phyloP scores from a whole-genome alignment of 2,888 invertebrate genomes.

The Eristalis pertinax region DNA sequence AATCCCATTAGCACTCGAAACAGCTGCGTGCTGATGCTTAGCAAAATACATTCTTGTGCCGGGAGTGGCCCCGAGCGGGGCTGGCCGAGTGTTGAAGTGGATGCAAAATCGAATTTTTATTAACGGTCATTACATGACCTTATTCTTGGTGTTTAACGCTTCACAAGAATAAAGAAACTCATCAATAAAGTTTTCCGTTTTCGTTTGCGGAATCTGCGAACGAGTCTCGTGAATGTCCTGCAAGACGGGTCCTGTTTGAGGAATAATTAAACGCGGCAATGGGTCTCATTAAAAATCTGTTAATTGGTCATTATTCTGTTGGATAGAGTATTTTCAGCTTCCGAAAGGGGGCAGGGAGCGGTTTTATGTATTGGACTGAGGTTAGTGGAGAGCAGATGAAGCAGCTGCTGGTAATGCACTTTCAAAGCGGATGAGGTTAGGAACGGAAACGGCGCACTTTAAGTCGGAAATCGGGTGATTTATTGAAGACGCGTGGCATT shows the following conservation, averaged over 20 bases:
- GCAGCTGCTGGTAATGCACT: neutral
- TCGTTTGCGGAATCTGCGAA: conserved; percentile 51
- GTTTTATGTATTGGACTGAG: conserved; percentile 24
- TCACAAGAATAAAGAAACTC: neutral
- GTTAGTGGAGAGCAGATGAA: neutral
- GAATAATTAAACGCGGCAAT: conserved; percentile 28
- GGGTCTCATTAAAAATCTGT: conserved; percentile 35
- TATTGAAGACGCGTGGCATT: neutral
- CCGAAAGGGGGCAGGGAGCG: neutral
- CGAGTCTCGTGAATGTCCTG: conserved; percentile 27
- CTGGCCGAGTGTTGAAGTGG: conserved; percentile 20
- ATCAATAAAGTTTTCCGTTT: conserved; percentile 53
- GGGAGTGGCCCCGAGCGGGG: neutral
- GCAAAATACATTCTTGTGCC: neutral
- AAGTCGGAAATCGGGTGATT: neutral
- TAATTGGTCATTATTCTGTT: conserved; percentile 34
- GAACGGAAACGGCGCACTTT: neutral
- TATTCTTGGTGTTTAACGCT: conserved; percentile 32
- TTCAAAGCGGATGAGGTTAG: neutral
- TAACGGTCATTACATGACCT: conserved; percentile 66
- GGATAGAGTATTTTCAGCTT: neutral
- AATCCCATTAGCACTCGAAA: conserved; percentile 68
- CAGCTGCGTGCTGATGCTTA: conserved; percentile 54
- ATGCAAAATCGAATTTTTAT: conserved; percentile 65
- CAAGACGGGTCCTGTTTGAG: neutral